phyloP scores from a whole-genome alignment of 2,113 vertebrate genomes.

The Okapia johnstoni region DNA sequence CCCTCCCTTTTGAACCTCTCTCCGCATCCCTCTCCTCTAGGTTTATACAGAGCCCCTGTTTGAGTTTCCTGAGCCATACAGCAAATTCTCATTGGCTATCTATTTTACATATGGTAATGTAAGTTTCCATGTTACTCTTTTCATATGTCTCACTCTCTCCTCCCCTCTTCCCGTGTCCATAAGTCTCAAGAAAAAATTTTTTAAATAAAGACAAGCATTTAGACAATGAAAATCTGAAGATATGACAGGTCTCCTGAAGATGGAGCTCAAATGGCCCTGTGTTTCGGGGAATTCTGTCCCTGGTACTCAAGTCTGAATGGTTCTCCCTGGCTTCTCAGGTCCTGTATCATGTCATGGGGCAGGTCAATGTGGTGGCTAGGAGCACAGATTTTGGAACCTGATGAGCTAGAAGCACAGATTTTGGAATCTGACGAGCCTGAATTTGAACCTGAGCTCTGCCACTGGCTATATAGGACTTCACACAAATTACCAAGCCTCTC shows the following conservation, averaged over 20 bases:
- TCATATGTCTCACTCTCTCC: neutral
- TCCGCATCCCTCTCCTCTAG: neutral
- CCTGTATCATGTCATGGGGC: neutral
- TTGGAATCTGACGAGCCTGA: neutral
- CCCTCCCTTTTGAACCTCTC: neutral
- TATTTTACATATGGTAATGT: neutral
- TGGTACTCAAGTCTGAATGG: neutral
- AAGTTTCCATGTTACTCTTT: neutral
- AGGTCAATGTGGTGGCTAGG: neutral
- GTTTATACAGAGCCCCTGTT: neutral
- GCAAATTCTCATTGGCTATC: neutral
- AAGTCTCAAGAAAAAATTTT: neutral
- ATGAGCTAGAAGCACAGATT: neutral
- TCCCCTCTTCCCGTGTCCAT: neutral
- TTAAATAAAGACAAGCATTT: neutral
- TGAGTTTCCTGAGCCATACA: neutral
- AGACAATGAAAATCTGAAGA: neutral
- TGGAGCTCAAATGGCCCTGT: neutral
- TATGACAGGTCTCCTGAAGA: too few species aligned
- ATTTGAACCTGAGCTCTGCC: neutral
- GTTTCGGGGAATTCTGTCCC: neutral
- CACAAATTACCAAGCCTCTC: neutral
- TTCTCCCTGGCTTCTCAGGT: neutral
- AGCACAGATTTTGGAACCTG: neutral
- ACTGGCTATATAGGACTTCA: neutral